These are phyloP conservation scores for Arnoldichthys spilopterus DNA, from an alignment of 2,797 vertebrate genomes.

Conservation along the genomic window DNA sequence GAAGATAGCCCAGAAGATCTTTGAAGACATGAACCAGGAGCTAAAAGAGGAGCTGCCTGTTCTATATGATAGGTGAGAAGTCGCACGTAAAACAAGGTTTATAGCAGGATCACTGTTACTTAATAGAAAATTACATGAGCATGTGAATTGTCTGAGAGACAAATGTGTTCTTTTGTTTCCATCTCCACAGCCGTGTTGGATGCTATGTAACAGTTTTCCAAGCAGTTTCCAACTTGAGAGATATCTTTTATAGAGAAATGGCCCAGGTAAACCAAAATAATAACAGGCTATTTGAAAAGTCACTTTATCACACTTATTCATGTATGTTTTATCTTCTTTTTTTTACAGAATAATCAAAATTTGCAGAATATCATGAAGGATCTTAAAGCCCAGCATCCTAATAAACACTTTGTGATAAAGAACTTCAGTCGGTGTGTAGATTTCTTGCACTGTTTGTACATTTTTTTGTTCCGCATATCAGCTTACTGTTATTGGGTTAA, in stretches of 20 bases:
- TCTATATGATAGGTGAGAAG: slow-evolving; percentile 81
- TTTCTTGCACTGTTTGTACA: slow-evolving; percentile 7
- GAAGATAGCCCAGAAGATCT: slow-evolving; percentile 82
- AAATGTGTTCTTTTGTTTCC: not conserved
- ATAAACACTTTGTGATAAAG: slow-evolving; percentile 87
- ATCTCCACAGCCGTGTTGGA: slow-evolving; percentile 81
- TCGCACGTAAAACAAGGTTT: slow-evolving; percentile 26
- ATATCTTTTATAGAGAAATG: slow-evolving; percentile 92
- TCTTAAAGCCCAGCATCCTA: slow-evolving; percentile 90
- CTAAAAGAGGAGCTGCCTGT: slow-evolving; percentile 88
- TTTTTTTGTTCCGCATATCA: not conserved
- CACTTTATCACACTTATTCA: not conserved
- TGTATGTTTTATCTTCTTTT: not conserved
- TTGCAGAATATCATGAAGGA: slow-evolving; percentile 89
- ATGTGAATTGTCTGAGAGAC: too few species aligned
- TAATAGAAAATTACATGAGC: not conserved
- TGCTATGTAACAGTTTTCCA: slow-evolving; percentile 92
- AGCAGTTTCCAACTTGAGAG: slow-evolving; percentile 86
- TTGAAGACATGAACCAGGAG: slow-evolving; percentile 88
- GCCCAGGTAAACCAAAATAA: slow-evolving; percentile 75
- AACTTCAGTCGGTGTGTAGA: slow-evolving; percentile 74
- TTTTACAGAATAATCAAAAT: slow-evolving; percentile 83
- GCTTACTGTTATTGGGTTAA: not conserved
- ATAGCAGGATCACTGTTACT: not conserved
- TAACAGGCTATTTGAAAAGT: not conserved